Evolutionary conservation across 2,888 invertebrate species (phyloP), one percentile per base, ranked within the genome.

Genomic region (Pharmacophagus antenor): DNA sequence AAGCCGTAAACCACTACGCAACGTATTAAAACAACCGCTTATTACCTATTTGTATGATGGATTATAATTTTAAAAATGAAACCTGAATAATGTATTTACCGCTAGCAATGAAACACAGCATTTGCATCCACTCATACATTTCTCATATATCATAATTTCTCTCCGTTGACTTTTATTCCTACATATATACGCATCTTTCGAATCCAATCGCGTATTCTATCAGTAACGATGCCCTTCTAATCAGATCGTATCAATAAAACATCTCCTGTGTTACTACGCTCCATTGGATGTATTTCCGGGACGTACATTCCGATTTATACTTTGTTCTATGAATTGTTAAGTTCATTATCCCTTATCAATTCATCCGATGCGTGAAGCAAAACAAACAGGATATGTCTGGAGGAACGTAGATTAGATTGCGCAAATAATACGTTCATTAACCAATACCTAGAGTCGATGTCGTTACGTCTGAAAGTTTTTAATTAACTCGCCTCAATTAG

Each of bases 241-340:
- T 64, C 56, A 58, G 47, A 55, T 56, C 54, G 54, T 64, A 61
- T 58, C 61, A 62, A 56, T 64, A 62, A 63, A 64, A 62, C 56
- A 61, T 62, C 42, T 46, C 57, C 62, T 20, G 47, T 61, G 58
- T 64, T 62, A 56, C 53, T 60, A 12, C 17, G 41, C 37, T 37
- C 18, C 31, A 46, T 55, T 44, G 50, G 23, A 60, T 56, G 42
- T 63, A 57, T 54, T 62, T 58, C 46, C 25, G 57, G 25, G 54
- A 59, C 49, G 64, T 50, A 61, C 61, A 60, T 21, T 47, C 53
- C 5, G 64, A 59, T 57, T 62, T 63, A 61, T 55, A 56, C 54
- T 61, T 49, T 50, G 56, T 59, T 50, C 46, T 41, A 56, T 62
- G 44, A 50, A 51, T 54, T 52, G 51, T 59, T 51, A 49, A 62